phyloP scores from a whole-genome alignment of 1,140 invertebrate species.

The Bactericera cockerelli region DNA sequence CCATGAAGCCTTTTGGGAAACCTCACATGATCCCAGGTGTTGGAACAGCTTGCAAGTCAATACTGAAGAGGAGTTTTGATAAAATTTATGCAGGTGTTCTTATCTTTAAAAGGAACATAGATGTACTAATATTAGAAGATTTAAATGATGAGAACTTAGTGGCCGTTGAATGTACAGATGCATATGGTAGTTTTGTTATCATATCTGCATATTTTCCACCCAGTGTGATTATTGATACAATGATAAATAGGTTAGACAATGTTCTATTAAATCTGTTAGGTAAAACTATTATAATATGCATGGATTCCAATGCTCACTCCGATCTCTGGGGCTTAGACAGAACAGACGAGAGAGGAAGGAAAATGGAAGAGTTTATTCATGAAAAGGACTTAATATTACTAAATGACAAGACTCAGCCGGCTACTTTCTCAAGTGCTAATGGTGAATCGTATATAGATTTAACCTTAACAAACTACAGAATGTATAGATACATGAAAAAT shows the following conservation, averaged over 20 bases:
- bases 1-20: too few species aligned
- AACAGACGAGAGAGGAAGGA: background rate
- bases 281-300: background rate
- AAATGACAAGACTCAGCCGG: background rate
- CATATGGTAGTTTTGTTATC: too few species aligned
- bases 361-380: background rate
- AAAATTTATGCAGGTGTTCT: too few species aligned
- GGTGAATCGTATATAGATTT: conserved; percentile 8
- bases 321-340: background rate
- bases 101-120: too few species aligned
- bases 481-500: background rate
- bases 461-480: background rate
- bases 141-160: too few species aligned
- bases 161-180: too few species aligned
- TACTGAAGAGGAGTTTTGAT: too few species aligned
- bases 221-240: background rate
- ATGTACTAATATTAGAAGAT: too few species aligned
- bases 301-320: background rate
- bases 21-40: too few species aligned
- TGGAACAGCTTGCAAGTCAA: too few species aligned
- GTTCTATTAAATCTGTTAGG: background rate
- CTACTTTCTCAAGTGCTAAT: background rate
- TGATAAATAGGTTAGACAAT: background rate
- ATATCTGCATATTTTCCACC: too few species aligned
- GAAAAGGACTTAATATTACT: background rate